phyloP scores from a whole-genome alignment of 30 jellyfish, hydroid and myxozoan species.

The Pseudorhiza aurosa region DNA sequence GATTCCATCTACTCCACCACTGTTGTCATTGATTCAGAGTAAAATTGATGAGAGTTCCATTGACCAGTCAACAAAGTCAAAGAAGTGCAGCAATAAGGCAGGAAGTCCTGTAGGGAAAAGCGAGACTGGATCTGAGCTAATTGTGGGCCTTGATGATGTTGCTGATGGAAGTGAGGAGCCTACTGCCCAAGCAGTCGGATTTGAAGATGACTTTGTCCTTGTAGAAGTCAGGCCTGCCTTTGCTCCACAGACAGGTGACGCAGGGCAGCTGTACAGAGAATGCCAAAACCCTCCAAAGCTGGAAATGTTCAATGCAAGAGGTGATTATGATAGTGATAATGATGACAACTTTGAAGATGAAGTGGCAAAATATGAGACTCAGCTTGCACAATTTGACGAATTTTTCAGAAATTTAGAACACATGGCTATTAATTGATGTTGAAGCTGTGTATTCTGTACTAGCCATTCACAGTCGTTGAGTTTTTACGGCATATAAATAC shows the following conservation, averaged over 20 bases:
- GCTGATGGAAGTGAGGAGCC: constrained; percentile 46
- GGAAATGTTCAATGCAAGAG: constrained; percentile 71
- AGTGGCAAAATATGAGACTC: constrained; percentile 63
- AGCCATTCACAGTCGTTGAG: too few species aligned
- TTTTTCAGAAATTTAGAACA: constrained; percentile 73
- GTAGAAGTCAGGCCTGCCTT: constrained; percentile 98
- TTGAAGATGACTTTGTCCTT: constrained; percentile 97
- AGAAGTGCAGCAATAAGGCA: neutral
- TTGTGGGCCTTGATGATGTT: constrained; percentile 15
- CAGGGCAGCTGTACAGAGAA: constrained; percentile 81
- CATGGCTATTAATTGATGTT: constrained; percentile 22
- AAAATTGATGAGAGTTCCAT: constrained; percentile 64
- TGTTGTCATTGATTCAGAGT: constrained; percentile 72
- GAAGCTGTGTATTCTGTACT: neutral
- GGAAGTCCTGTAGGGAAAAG: neutral
- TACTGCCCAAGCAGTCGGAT: constrained; percentile 93
- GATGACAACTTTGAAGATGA: constrained; percentile 66
- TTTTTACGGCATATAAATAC: too few species aligned
- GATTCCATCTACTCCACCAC: constrained; percentile 93
- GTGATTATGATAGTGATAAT: constrained; percentile 49
- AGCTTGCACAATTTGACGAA: constrained; percentile 71
- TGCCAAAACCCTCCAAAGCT: constrained; percentile 84
- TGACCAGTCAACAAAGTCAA: neutral
- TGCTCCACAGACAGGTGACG: constrained; percentile 83
- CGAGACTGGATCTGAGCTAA: neutral